phyloP scores from a whole-genome alignment of 2,797 vertebrate genomes.

The Decapterus maruadsi region DNA sequence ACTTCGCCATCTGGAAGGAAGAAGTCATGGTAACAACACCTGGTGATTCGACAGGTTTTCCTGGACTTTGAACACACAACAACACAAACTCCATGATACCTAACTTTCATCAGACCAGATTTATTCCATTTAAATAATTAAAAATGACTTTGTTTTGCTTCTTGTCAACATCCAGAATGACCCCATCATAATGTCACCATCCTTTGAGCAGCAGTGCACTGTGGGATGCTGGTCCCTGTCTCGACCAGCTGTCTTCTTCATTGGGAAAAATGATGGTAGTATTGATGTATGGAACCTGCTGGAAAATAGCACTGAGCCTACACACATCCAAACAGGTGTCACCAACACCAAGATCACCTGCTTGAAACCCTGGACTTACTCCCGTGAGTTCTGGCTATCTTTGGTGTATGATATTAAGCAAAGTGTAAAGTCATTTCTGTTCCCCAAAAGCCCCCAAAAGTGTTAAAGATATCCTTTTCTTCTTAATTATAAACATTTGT shows the following conservation, averaged over 20 bases:
- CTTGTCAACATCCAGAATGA: conserved; percentile 77
- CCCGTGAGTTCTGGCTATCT: conserved; percentile 82
- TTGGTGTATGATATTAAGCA: not conserved
- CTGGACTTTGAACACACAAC: not conserved
- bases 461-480: too few species aligned
- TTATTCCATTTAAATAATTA: not conserved
- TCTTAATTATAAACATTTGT: too few species aligned
- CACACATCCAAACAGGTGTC: conserved; percentile 81
- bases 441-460: too few species aligned
- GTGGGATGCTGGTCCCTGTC: conserved; percentile 92
- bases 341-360: conserved; percentile 84
- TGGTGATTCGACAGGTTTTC: not conserved
- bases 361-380: conserved; percentile 87
- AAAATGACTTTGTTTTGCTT: not conserved
- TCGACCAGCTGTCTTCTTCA: conserved; percentile 91
- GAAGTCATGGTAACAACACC: conserved; percentile 85
- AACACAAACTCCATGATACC: not conserved
- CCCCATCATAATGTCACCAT: conserved; percentile 86
- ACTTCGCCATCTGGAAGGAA: conserved; percentile 95
- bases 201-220: conserved; percentile 82
- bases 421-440: too few species aligned
- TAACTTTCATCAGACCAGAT: not conserved
- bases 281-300: conserved; percentile 94
- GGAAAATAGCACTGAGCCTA: conserved; percentile 87
- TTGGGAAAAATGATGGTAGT: conserved; percentile 91